phyloP scores from a whole-genome alignment of 2,113 vertebrate genomes.

The Solea solea region DNA sequence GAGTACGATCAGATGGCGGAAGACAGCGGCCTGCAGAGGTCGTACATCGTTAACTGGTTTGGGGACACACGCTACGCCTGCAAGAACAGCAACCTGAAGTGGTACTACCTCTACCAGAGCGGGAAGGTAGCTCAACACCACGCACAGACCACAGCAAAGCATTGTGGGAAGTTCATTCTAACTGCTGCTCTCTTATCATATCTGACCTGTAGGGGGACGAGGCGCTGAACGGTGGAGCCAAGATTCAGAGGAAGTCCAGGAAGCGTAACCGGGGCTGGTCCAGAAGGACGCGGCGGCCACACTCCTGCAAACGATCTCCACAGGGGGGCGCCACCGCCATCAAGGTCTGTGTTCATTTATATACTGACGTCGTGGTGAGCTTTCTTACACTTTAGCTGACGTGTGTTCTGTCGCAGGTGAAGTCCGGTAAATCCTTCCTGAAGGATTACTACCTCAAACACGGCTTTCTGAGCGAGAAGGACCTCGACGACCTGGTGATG shows the following conservation, averaged over 20 bases:
- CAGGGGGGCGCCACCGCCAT: constrained; percentile 80
- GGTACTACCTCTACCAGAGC: constrained; percentile 93
- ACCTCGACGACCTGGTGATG: constrained; percentile 92
- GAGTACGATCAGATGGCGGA: constrained; percentile 92
- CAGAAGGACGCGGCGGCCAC: constrained; percentile 81
- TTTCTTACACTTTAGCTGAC: not conserved
- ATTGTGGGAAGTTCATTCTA: not conserved
- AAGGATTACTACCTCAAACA: constrained; percentile 96
- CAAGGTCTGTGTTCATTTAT: constrained; percentile 76
- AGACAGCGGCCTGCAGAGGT: constrained; percentile 89
- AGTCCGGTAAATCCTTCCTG: constrained; percentile 91
- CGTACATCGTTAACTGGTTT: constrained; percentile 97
- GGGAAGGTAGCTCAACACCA: constrained; percentile 63
- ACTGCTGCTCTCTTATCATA: not conserved
- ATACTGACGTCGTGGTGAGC: not conserved
- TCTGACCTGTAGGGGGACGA: constrained; percentile 70
- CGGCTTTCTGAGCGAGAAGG: constrained; percentile 91
- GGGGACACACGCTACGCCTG: constrained; percentile 96
- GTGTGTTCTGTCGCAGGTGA: constrained; percentile 60
- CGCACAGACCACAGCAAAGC: not conserved
- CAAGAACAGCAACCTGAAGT: constrained; percentile 98
- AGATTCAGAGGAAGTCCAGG: constrained; percentile 87
- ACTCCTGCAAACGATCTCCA: constrained; percentile 59
- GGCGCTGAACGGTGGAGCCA: constrained; percentile 85
- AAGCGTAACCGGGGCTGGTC: constrained; percentile 91